Percentiles rank a stretch among this genome's conserved stretches.
Evolutionary conservation across 2,888 invertebrate species (phyloP).

Genomic region (Deilephila porcellus): DNA sequence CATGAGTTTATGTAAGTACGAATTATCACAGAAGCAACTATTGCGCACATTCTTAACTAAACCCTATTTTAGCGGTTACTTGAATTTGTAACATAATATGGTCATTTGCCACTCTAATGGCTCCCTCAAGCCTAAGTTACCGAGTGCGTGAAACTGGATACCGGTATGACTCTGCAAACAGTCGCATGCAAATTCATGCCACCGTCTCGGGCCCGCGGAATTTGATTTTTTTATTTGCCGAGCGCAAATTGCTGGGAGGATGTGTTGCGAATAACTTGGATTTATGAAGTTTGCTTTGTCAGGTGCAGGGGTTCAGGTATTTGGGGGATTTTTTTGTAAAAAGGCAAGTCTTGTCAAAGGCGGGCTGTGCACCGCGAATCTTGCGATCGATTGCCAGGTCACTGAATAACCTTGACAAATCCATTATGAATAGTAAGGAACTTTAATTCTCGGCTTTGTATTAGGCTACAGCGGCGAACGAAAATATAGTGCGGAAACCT

Average conservation of each 20-base stretch:
- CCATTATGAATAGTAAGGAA: no score
- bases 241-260: conserved; percentile 13
- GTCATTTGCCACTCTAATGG: conserved; percentile 41
- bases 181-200: conserved; percentile 26
- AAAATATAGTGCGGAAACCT: no score
- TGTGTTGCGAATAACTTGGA: not conserved
- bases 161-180: conserved; percentile 6
- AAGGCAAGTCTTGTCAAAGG: no score
- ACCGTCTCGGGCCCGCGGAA: not conserved
- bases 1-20: no score
- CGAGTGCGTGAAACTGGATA: conserved; percentile 10
- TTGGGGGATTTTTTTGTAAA: no score
- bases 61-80: not conserved
- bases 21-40: not conserved
- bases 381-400: no score
- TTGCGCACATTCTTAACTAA: not conserved
- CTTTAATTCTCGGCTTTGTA: no score
- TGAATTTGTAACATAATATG: conserved; percentile 37
- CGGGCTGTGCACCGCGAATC: no score
- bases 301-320: not conserved
- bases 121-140: conserved; percentile 14
- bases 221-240: conserved; percentile 10
- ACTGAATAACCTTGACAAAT: no score
- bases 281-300: not conserved
- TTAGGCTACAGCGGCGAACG: no score